Conservation (phyloP, 2,888 invertebrate genomes). For the Ganaspis brasiliensis region DNA sequence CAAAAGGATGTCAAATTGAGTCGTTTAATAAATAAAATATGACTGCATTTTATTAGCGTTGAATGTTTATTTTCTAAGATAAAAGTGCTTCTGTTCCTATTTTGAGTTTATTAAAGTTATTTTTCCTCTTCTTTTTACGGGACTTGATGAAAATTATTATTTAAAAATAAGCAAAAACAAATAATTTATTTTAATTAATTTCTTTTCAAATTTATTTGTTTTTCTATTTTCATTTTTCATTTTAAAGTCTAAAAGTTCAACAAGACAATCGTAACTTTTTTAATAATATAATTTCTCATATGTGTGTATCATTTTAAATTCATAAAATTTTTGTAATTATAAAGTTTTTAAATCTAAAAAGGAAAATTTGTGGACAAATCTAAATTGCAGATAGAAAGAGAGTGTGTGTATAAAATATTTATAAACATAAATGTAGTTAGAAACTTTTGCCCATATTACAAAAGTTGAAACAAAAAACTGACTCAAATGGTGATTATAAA, state of each 20-base stretch:
- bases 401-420: neutral
- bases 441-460: constrained; percentile 14
- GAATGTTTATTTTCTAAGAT: constrained; percentile 1
- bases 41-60: constrained; percentile 51
- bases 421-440: constrained; percentile 25
- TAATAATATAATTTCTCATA: too few relatives aligned
- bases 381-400: neutral
- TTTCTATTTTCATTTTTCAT: too few relatives aligned
- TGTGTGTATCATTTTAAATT: neutral
- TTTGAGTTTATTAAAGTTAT: too few relatives aligned
- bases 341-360: neutral
- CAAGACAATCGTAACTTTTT: too few relatives aligned
- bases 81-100: neutral
- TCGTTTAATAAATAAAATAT: too few relatives aligned
- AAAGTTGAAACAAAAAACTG: neutral
- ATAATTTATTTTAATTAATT: too few relatives aligned
- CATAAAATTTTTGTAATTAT: neutral
- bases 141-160: neutral
- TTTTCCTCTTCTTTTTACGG: neutral
- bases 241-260: too few relatives aligned
- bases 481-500: neutral
- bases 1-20: constrained; percentile 76
- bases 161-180: neutral
- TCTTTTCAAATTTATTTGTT: neutral
- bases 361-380: neutral